Conservation (phyloP, 2,888 invertebrate species). For the Drosophila barbarae region DNA sequence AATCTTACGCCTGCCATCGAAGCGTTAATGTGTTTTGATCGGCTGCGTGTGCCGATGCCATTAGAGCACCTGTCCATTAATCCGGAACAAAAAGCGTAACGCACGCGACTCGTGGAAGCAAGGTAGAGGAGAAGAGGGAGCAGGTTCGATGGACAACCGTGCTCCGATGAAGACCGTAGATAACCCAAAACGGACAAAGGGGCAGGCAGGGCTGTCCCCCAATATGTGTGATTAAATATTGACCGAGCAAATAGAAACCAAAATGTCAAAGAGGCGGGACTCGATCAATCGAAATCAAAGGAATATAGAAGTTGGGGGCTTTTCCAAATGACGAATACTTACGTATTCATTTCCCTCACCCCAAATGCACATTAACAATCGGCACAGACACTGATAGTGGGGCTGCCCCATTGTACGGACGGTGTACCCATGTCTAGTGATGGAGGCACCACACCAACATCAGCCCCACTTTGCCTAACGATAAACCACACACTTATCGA, state of each 20-base stretch:
- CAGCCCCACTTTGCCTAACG: neutral
- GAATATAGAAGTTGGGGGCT: slow-evolving; percentile 1
- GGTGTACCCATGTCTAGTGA: neutral
- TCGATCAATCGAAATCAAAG: slow-evolving; percentile 11
- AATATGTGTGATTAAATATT: slow-evolving; percentile 53
- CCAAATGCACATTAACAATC: slow-evolving; percentile 4
- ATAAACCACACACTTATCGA: slow-evolving; percentile 23
- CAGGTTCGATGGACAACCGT: neutral
- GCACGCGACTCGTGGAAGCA: slow-evolving; percentile 13
- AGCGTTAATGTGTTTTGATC: slow-evolving; percentile 20
- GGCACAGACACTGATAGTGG: slow-evolving; percentile 7
- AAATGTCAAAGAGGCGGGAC: slow-evolving; percentile 11
- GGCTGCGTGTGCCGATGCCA: slow-evolving; percentile 18
- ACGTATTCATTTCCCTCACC: neutral
- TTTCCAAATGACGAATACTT: slow-evolving; percentile 14
- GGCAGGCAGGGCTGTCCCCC: slow-evolving; percentile 14
- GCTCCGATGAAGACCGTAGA: slow-evolving; percentile 17
- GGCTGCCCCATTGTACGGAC: slow-evolving; percentile 8
- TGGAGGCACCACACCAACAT: neutral
- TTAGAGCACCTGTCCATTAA: slow-evolving; percentile 16
- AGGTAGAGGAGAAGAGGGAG: neutral
- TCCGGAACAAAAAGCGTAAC: slow-evolving; percentile 6
- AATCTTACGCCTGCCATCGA: slow-evolving; percentile 15
- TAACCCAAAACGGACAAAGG: slow-evolving; percentile 13
- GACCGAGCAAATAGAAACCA: slow-evolving; percentile 28